Conservation (phyloP, 2,113 vertebrate species). For the Stegostoma tigrinum region DNA sequence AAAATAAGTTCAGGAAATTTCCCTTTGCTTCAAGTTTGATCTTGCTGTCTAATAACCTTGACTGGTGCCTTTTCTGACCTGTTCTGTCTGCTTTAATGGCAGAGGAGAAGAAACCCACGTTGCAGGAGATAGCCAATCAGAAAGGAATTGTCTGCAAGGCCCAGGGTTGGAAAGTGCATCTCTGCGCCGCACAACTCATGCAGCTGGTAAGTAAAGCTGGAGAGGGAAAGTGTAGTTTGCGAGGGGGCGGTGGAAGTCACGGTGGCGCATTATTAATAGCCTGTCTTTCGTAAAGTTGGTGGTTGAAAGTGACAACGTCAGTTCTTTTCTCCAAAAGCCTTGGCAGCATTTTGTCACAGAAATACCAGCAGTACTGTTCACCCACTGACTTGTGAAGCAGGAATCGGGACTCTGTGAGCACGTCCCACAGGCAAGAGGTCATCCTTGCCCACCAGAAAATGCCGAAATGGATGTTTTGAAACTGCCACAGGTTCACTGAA, state of each 20-base stretch:
- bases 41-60: background rate
- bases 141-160: conserved; percentile 90
- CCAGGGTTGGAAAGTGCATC: conserved; percentile 96
- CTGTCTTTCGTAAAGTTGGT: background rate
- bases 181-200: conserved; percentile 89
- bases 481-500: background rate
- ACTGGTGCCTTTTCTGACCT: conserved; percentile 24
- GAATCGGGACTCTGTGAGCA: background rate
- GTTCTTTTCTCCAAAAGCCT: background rate
- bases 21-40: background rate
- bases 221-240: no score
- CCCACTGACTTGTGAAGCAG: background rate
- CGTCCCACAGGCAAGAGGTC: background rate
- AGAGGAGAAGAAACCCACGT: conserved; percentile 94
- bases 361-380: background rate
- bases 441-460: background rate
- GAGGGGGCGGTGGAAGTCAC: no score
- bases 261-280: no score
- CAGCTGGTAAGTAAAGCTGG: conserved; percentile 76
- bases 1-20: background rate
- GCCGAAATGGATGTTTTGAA: background rate
- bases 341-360: background rate
- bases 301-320: background rate
- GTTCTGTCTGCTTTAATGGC: conserved; percentile 40
- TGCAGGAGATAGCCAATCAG: conserved; percentile 94